Evolutionary conservation across 2,888 invertebrate genomes (phyloP), one percentile per base, ranked within the genome.

Genomic region (Nycteola revayana): DNA sequence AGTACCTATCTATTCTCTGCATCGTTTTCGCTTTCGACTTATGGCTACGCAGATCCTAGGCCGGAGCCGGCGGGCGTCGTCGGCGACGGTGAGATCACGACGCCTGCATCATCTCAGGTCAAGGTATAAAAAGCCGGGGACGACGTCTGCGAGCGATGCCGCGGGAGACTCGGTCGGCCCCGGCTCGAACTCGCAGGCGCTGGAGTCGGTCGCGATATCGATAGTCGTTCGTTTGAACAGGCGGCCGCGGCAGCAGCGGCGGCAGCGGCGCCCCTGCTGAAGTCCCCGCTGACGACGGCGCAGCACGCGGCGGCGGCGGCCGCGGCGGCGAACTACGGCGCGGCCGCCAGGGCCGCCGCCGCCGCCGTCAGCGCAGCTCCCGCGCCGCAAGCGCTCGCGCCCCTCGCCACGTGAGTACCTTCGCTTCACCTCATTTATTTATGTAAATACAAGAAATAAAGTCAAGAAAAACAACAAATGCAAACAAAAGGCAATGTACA

Each of bases 301-400:
- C 95, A 95, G 90, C 95, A 96, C 91, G 94, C 94, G 54, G 94
- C 94, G 64, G 95, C 96, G 73, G 95, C 96, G 73, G 95, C 95
- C 47, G 96, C 96, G 61, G 95, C 95, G 36, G 94, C 94, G 51
- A 95, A 95, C 85, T 95, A 95, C 72, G 95, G 95, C 46, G 95
- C 95, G 20, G 95, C 95, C 54, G 95, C 95, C 53, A 91, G 95
- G 58, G 95, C 95, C 53, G 94, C 94, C 63, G 93, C 93, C 60
- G 94, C 94, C 55, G 94, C 95, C 37, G 80, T 74, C 64, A 69
- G 91, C 92, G 86, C 93, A 88, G 64, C 67, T 50, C 94, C 94
- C 53, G 93, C 94, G 58, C 94, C 94, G 67, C 30, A 74, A 43
- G 36, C 82, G 25, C 80, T 85, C 28, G 60, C 83, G 44, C 84